Evolutionary conservation across 2,888 invertebrate species (phyloP).

Genomic region (Elysia crispata): DNA sequence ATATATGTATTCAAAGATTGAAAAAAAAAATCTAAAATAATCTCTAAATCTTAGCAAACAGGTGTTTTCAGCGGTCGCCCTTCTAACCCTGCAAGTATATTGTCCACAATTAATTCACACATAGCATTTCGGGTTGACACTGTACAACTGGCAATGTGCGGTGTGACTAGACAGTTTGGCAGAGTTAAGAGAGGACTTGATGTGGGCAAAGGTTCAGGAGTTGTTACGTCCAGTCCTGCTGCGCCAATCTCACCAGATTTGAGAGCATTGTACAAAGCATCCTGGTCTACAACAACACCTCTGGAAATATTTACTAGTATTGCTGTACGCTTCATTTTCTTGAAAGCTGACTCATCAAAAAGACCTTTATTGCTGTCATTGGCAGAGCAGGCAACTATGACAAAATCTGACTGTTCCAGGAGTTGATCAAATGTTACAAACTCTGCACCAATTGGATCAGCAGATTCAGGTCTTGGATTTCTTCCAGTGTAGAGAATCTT

Average conservation of each 20-base stretch:
- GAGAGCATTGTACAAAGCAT: slow-evolving; percentile 87
- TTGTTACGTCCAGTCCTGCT: slow-evolving; percentile 93
- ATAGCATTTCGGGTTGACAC: slow-evolving; percentile 86
- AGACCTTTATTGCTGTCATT: slow-evolving; percentile 84
- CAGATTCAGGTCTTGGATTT: slow-evolving; percentile 79
- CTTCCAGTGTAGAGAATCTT: slow-evolving; percentile 87
- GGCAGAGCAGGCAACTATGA: slow-evolving; percentile 88
- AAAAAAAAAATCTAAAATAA: too few relatives aligned
- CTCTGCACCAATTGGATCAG: slow-evolving; percentile 81
- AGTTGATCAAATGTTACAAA: slow-evolving; percentile 86
- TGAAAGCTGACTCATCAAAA: slow-evolving; percentile 87
- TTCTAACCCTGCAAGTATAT: slow-evolving; percentile 86
- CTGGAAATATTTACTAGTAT: slow-evolving; percentile 92
- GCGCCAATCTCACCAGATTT: slow-evolving; percentile 84
- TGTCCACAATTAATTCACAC: slow-evolving; percentile 87
- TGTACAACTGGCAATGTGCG: slow-evolving; percentile 93
- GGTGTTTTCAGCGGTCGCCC: slow-evolving; percentile 83
- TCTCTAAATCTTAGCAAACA: slow-evolving; percentile 36
- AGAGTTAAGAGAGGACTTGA: slow-evolving; percentile 86
- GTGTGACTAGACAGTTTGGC: slow-evolving; percentile 88
- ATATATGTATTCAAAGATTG: too few relatives aligned
- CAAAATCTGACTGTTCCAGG: slow-evolving; percentile 88
- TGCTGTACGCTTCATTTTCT: slow-evolving; percentile 89
- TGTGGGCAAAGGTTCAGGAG: slow-evolving; percentile 91
- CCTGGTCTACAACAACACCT: slow-evolving; percentile 83